These are phyloP conservation scores for Urocitellus parryii DNA, from an alignment of 2,113 vertebrate genomes.

Conservation along the genomic window DNA sequence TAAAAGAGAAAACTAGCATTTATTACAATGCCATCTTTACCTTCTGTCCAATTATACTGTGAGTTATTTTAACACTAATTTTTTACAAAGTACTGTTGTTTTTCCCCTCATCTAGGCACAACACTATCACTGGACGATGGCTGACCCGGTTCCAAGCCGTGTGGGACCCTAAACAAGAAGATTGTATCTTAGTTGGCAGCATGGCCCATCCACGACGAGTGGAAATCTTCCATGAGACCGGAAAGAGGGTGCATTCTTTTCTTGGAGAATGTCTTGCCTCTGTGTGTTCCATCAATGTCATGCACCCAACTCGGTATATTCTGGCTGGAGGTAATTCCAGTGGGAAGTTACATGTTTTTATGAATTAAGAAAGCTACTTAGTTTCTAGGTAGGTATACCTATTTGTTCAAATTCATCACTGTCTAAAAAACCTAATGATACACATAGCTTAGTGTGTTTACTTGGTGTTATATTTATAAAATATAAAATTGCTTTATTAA, in stretches of 20 bases:
- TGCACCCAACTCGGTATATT: constrained; percentile 90
- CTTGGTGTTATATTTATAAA: constrained; percentile 39
- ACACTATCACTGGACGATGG: constrained; percentile 90
- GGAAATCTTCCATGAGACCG: constrained; percentile 89
- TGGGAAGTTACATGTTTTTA: constrained; percentile 91
- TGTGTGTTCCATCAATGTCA: constrained; percentile 88
- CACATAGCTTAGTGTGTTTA: not conserved
- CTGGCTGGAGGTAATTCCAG: constrained; percentile 91
- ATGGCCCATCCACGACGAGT: constrained; percentile 86
- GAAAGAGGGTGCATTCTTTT: constrained; percentile 87
- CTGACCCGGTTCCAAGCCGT: constrained; percentile 89
- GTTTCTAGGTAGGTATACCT: not conserved
- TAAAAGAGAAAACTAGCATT: constrained; percentile 51
- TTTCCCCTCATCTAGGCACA: constrained; percentile 84
- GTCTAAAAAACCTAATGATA: not conserved
- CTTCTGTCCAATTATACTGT: not conserved
- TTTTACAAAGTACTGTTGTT: not conserved
- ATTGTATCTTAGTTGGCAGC: constrained; percentile 92
- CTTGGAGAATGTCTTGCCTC: constrained; percentile 85
- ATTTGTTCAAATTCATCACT: constrained; percentile 39
- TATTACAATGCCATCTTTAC: not conserved
- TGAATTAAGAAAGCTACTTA: constrained; percentile 61
- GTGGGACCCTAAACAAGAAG: constrained; percentile 95
- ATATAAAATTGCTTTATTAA: constrained; percentile 48
- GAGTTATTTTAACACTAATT: constrained; percentile 32